Base-by-base conservation (phyloP, 2,888 invertebrate genomes). In the Dryocosmus kuriphilus region DNA sequence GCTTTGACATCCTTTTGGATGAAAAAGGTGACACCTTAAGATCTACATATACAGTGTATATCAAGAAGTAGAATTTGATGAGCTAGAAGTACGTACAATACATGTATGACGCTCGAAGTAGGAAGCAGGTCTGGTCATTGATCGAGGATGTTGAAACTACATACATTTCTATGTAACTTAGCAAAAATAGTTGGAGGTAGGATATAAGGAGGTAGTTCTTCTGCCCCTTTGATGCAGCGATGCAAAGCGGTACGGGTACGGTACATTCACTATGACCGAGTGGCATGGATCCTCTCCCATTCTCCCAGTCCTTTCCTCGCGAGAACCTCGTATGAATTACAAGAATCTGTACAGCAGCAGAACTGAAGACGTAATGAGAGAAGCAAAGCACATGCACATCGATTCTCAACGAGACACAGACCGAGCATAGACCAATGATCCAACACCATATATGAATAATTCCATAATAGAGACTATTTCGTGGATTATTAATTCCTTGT, bases 191-290 rank as follows among this genome's bases (percentile, higher is more conserved):
- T 32, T 30, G 75, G 73, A 82, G 80, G 78, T 80, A 79, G 77
- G 79, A 80, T 78, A 80, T 16, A 41, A 79, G 79, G 78, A 46
- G 65, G 62, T 60, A 63, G 75, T 80, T 82, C 82, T 80, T 82
- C 82, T 77, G 75, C 76, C 77, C 77, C 78, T 80, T 76, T 79
- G 77, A 78, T 75, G 81, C 79, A 78, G 61, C 76, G 80, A 81
- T 79, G 80, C 81, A 77, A 82, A 82, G 80, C 81, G 81, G 80
- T 80, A 82, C 79, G 81, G 79, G 81, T 80, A 81, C 80, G 75
- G 75, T 61, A 75, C 89, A 89, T 90, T 90, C 89, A 90, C 90
- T 89, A 90, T 90, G 90, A 91, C 90, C 90, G 90, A 90, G 90
- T 90, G 90, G 89, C 90, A 90, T 89, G 89, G 80, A 82, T 82